Evolutionary conservation across 2,888 invertebrate genomes (phyloP).

Genomic region (Amphipyra berbera): DNA sequence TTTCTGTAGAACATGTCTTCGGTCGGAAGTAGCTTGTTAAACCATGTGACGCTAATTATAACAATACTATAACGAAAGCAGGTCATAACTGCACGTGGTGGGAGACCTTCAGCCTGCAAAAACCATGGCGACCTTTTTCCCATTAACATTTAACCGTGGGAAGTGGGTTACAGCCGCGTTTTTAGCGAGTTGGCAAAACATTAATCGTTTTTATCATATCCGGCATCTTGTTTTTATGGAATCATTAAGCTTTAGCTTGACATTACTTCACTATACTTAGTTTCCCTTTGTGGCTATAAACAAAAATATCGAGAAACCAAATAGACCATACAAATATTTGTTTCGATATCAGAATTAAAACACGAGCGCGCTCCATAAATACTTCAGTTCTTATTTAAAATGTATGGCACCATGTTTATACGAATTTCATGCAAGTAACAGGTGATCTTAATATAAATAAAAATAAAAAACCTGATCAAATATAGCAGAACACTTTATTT

Average conservation of each 20-base stretch:
- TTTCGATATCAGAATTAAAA: too few relatives aligned
- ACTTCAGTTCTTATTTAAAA: neutral
- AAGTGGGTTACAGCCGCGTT: conserved; percentile 35
- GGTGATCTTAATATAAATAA: conserved; percentile 24
- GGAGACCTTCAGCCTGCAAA: conserved; percentile 27
- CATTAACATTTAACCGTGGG: conserved; percentile 43
- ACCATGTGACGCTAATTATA: conserved; percentile 7
- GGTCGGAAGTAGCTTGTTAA: conserved; percentile 15
- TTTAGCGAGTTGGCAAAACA: conserved; percentile 4
- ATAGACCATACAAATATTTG: too few relatives aligned
- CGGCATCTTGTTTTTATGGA: neutral
- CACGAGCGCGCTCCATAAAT: neutral
- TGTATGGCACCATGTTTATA: conserved; percentile 8
- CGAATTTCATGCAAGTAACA: conserved; percentile 5
- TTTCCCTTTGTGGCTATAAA: too few relatives aligned
- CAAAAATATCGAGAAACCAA: too few relatives aligned
- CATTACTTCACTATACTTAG: too few relatives aligned
- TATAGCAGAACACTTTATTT: conserved; percentile 11
- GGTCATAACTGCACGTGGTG: conserved; percentile 24
- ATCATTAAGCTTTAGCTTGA: neutral
- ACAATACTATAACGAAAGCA: conserved; percentile 13
- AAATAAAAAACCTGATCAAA: conserved; percentile 37
- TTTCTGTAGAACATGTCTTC: neutral
- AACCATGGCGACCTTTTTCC: conserved; percentile 31
- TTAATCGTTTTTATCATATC: conserved; percentile 2